These are phyloP conservation scores for Chaetodon trifascialis DNA, from an alignment of 2,113 vertebrate species.

Conservation along the genomic window DNA sequence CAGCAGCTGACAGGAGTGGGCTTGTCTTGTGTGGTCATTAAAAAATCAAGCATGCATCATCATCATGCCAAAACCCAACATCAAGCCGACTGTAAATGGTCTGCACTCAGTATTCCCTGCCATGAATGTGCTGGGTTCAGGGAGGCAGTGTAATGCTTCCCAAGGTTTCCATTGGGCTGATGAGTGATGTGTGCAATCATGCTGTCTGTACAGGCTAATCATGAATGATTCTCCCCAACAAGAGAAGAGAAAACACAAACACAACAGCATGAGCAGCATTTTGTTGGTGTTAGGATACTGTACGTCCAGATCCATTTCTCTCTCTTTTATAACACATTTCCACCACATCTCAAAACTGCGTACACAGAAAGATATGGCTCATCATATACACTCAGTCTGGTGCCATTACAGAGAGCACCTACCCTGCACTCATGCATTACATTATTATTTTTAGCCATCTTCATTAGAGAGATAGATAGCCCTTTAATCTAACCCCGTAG, in stretches of 20 bases:
- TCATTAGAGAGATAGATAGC: not conserved
- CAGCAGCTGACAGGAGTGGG: not conserved
- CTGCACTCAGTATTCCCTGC: constrained; percentile 14
- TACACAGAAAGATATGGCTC: not conserved
- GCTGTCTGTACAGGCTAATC: constrained; percentile 55
- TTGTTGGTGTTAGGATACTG: not conserved
- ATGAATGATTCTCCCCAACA: constrained; percentile 58
- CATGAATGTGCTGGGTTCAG: constrained; percentile 38
- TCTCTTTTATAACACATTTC: constrained; percentile 39
- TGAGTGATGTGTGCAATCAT: constrained; percentile 70
- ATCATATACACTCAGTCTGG: not conserved
- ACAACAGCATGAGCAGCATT: constrained; percentile 28
- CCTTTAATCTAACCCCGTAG: constrained; percentile 10
- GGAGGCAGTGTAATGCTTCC: constrained; percentile 58
- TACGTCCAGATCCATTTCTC: constrained; percentile 3
- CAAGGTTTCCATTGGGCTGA: constrained; percentile 62
- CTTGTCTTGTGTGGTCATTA: not conserved
- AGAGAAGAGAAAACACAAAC: constrained; percentile 25
- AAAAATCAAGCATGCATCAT: constrained; percentile 26
- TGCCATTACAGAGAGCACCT: not conserved
- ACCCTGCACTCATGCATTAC: not conserved
- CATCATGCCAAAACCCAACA: not conserved
- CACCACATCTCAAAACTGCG: constrained; percentile 1
- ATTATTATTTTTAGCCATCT: constrained; percentile 34
- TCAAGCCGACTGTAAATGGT: constrained; percentile 5